Evolutionary conservation across 2,888 invertebrate genomes (phyloP), one percentile per base, ranked within the genome.

Genomic region (Xylophagus ater): DNA sequence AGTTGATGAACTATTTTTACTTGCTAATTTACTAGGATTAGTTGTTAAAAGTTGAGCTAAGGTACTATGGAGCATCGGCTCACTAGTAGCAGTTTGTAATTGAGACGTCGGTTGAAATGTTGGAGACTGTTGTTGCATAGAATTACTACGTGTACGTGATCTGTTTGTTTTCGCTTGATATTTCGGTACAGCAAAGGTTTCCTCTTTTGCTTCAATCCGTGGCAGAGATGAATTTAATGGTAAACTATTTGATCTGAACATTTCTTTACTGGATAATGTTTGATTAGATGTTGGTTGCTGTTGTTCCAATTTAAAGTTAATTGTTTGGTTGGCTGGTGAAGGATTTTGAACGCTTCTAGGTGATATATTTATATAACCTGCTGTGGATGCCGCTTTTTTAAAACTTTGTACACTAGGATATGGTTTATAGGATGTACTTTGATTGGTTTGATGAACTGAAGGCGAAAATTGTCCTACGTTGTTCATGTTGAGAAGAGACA

Each of bases 1-100:
- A 47, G 51, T 50, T 46, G 59, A 54, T 44, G 54, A 50, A 48
- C 49, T 55, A 23, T 56, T 49, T 30, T 45, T 46, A 28, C 28
- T 37, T n/a, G 37, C 21, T n/a, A 44, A 19, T 33, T 41, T 40
- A 21, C 32, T 39, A 32, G 36, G 33, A 20, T 55, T 57, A 37
- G 56, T 53, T 34, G 81, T 82, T 49, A 90, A 75, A 47, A 90
- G 73, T 57, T 88, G 87, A 32, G 88, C 87, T 43, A 90, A 72
- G 38, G 85, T 81, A 67, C 82, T 86, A 48, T 75, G 70, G 46
- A 85, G 67, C 51, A 79, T 72, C 33, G 85, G 82, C 66, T 86
- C 85, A 58, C 83, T 84, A 41, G 76, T 75, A 31, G 83, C 79
- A 51, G 81, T 74, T 51, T 76, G 73, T 49, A 85, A 69, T 45